phyloP scores from a whole-genome alignment of 2,797 vertebrate genomes.

The Microcaecilia unicolor region DNA sequence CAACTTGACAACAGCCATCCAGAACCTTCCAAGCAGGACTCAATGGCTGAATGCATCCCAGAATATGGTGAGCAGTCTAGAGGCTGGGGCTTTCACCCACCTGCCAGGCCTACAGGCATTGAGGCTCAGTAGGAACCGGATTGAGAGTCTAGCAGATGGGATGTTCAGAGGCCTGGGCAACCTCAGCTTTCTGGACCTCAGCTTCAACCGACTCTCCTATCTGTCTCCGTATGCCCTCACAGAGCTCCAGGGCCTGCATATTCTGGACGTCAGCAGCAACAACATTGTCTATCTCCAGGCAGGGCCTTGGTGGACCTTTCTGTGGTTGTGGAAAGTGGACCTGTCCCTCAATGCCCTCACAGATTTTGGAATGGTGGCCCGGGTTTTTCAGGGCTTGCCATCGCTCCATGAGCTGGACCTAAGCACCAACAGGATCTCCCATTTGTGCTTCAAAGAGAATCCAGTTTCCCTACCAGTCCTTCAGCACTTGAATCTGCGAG shows the following conservation, averaged over 20 bases:
- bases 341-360: constrained; percentile 9
- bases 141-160: neutral
- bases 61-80: constrained; percentile 1
- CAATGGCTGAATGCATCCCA: constrained; percentile 13
- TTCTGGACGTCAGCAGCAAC: constrained; percentile 7
- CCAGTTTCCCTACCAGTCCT: neutral
- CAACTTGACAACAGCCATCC: neutral
- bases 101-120: constrained; percentile 8
- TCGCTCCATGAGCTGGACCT: constrained; percentile 4
- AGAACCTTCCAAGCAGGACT: constrained; percentile 7
- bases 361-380: neutral
- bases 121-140: constrained; percentile 8
- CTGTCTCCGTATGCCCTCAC: neutral
- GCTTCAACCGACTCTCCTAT: constrained; percentile 5
- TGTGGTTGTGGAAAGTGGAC: constrained; percentile 4
- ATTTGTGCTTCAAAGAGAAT: neutral
- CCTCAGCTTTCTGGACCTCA: constrained; percentile 15
- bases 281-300: neutral
- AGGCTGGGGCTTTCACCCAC: constrained; percentile 1
- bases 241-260: constrained; percentile 1
- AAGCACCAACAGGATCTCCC: constrained; percentile 4
- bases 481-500: constrained; percentile 5
- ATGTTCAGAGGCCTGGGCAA: constrained; percentile 6
- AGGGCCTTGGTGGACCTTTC: neutral
- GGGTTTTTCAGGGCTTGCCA: neutral